Evolutionary conservation across 23 tunicate species (phyloP), one percentile per base, ranked within the genome.

Genomic region (Halocynthia aurantium): DNA sequence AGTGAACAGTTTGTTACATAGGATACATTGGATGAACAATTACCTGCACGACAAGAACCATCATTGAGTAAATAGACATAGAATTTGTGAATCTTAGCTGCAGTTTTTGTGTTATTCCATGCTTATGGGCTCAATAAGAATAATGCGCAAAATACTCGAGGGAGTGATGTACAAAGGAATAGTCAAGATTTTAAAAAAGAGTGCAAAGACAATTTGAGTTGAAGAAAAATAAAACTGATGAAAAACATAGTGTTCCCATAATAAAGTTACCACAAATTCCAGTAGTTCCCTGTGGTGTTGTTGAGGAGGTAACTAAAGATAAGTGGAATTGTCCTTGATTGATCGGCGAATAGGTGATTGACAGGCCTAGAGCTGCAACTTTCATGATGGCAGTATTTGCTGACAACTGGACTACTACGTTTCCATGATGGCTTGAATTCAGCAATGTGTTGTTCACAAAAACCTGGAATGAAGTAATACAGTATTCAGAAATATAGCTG

Each of bases 191-290:
- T n/a, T 1, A 31, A 31, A 31, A 31, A 31, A 31, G 44, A 0
- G 44, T 31, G 44, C 1, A 31, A 31, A 31, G 44, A 31, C 44
- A 31, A 31, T 31, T 0, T 31, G 44, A 31, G 2, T 31, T 31
- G 44, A 31, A 31, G 44, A 31, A 31, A 31, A 31, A 0, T 31
- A 15, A 13, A 58, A 58, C 63, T 15, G n/a, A 13, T 58, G n/a
- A 58, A 58, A 58, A 58, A 58, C 17, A 13, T 15, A 58, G n/a
- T 58, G n/a, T 58, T 58, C 63, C 2, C 4, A 58, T 15, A 58
- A 13, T 58, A 13, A 1, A 13, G 63, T 65, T 65, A 65, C 70
- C 70, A 65, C 70, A 65, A 65, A 65, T 65, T 65, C 70, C 70
- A 20, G 22, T 49, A 15, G 70, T 65, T 65, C 49, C 13, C 5